Conservation (phyloP, 2,888 invertebrate species). For the Nineta flava region DNA sequence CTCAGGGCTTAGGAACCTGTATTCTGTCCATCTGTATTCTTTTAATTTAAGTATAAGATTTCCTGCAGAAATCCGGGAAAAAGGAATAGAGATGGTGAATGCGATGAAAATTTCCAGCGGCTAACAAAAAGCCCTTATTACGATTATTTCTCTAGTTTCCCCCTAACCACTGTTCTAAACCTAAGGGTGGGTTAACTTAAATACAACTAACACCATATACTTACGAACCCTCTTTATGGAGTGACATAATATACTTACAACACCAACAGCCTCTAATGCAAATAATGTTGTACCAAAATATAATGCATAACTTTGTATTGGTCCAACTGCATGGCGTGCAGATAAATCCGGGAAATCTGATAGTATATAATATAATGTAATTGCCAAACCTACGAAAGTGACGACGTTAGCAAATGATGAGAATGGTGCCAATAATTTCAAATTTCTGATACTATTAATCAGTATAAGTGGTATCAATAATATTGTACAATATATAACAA, state of each 20-base stretch:
- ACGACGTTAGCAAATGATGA: constrained; percentile 78
- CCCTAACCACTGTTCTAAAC: too few species aligned
- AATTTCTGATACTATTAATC: constrained; percentile 68
- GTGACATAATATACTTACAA: constrained; percentile 41
- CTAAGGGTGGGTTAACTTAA: too few species aligned
- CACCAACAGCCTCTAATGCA: constrained; percentile 88
- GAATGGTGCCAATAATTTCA: constrained; percentile 78
- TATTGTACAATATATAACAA: constrained; percentile 12
- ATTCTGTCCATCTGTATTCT: too few species aligned
- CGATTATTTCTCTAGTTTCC: too few species aligned
- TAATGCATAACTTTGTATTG: constrained; percentile 58
- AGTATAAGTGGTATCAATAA: constrained; percentile 47
- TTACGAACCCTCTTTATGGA: too few species aligned
- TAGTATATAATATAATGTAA: constrained; percentile 76
- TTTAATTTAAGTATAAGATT: too few species aligned
- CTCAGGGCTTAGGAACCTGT: too few species aligned
- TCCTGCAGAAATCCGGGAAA: too few species aligned
- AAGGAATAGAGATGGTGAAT: too few species aligned
- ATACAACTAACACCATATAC: too few species aligned
- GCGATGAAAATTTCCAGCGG: too few species aligned
- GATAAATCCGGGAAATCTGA: constrained; percentile 48
- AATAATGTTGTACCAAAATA: constrained; percentile 95
- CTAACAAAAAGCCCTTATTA: too few species aligned
- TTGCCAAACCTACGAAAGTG: constrained; percentile 66
- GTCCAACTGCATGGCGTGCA: constrained; percentile 45